Evolutionary conservation across 1,140 invertebrate species (phyloP), one percentile per base, ranked within the genome.

Genomic region (Pseudachorutes palmiensis): DNA sequence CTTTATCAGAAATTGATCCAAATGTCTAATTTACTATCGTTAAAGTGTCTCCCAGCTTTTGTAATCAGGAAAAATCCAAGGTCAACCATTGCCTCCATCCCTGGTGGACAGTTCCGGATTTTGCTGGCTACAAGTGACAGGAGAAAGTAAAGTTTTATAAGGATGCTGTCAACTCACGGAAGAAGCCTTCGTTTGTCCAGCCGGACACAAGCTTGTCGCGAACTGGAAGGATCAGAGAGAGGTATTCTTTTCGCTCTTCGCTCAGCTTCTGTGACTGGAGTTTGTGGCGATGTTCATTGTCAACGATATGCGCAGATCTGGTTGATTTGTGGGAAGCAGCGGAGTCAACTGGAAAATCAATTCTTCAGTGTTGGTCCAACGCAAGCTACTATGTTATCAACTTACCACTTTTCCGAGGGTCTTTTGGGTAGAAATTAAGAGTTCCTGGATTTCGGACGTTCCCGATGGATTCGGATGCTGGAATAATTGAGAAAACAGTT

Each of bases 211-310:
- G 12, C 51, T 55, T 55, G 24, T 26, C 5, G 24, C 24, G 51
- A 55, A 5, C 5, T 5, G 51, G 51, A 9, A 9, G 12, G 51
- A 55, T 24, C 12, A 26, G 5, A 5, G 51, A 12, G 24, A 55
- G 24, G 51, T 55, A 55, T 5, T 55, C 51, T 22, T 55, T 55
- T 22, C 51, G 51, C 51, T 55, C 51, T 16, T 55, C 14, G 24
- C 24, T 55, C 5, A 3, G 9, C 24, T 24, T 55, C 3, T 55
- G 5, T 14, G 24, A 12, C 51, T 26, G 9, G 3, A 55, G 24
- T 5, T 55, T 55, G 9, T 55, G 9, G 5, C 51, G 51, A 26
- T 12, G 12, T 22, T 55, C 51, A 5, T 5, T 3, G 24, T 55
- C 51, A 14, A 55, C 51, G 12, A 22, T 55, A 22, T 55, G 51